phyloP scores from a whole-genome alignment of 2,797 vertebrate species.

The Coregonus ussuriensis region DNA sequence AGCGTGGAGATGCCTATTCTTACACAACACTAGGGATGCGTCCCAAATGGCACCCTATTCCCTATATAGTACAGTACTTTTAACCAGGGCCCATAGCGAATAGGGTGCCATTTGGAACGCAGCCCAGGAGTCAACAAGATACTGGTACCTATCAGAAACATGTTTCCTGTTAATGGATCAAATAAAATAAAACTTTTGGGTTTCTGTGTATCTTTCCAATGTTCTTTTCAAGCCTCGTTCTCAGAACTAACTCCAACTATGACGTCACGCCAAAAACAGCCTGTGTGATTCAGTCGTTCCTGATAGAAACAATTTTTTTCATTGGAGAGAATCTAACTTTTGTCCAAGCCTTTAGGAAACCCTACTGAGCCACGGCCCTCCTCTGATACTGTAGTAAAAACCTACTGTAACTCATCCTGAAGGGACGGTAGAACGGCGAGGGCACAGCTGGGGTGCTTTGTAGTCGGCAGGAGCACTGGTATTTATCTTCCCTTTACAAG shows the following conservation, averaged over 20 bases:
- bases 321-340: background rate
- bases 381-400: background rate
- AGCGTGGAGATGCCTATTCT: no score
- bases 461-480: slow-evolving; percentile 26
- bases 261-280: background rate
- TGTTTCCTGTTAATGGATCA: background rate
- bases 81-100: background rate
- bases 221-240: background rate
- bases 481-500: slow-evolving; percentile 49
- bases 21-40: background rate
- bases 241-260: background rate
- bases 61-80: background rate
- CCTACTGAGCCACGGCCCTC: background rate
- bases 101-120: background rate
- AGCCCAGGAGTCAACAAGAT: background rate
- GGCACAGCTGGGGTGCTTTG: slow-evolving; percentile 42
- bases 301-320: background rate
- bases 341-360: slow-evolving; percentile 15
- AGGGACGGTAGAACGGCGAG: slow-evolving; percentile 27
- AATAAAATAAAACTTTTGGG: background rate
- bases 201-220: background rate
- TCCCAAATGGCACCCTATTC: background rate
- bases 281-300: slow-evolving; percentile 6
- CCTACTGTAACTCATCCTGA: slow-evolving; percentile 4
- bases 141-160: background rate